A percentile compares a stretch with the other conserved stretches of the same genome.
Conservation (phyloP, 2,113 vertebrate species). For the Symphodus melops region DNA sequence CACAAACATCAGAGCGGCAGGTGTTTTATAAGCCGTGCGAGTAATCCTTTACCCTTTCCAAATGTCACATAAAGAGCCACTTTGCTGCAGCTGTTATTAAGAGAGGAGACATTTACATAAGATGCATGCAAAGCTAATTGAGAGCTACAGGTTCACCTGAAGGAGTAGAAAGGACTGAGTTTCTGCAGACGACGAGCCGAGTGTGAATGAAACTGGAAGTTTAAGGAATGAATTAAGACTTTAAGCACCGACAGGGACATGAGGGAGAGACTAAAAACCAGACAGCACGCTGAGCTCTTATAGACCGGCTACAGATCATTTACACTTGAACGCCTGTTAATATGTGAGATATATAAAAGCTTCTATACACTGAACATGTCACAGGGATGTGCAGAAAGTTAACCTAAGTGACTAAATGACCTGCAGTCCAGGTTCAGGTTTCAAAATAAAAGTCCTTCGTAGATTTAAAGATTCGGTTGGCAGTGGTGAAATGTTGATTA, state of each 20-base stretch:
- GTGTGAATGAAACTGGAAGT: background rate
- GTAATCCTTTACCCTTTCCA: slow-evolving; percentile 33
- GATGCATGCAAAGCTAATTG: background rate
- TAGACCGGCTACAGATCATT: background rate
- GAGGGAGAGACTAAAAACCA: slow-evolving; percentile 16
- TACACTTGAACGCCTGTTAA: background rate
- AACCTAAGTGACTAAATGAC: slow-evolving; percentile 20
- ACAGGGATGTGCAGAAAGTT: background rate
- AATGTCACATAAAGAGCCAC: slow-evolving; percentile 38
- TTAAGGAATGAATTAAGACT: background rate
- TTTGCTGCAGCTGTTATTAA: background rate
- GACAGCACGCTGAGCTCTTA: slow-evolving; percentile 26
- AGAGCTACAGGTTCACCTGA: slow-evolving; percentile 3
- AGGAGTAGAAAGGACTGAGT: background rate
- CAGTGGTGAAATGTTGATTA: background rate
- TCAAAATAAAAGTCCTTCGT: background rate
- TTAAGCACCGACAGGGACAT: background rate
- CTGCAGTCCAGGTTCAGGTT: slow-evolving; percentile 1
- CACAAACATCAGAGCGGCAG: background rate
- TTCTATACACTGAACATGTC: background rate
- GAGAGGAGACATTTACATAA: slow-evolving; percentile 38
- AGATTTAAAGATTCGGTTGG: background rate
- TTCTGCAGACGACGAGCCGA: slow-evolving; percentile 8
- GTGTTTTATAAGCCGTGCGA: slow-evolving; percentile 8
- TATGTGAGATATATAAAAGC: slow-evolving; percentile 13